phyloP scores from a whole-genome alignment of 2,113 vertebrate species.

The Monopterus albus region DNA sequence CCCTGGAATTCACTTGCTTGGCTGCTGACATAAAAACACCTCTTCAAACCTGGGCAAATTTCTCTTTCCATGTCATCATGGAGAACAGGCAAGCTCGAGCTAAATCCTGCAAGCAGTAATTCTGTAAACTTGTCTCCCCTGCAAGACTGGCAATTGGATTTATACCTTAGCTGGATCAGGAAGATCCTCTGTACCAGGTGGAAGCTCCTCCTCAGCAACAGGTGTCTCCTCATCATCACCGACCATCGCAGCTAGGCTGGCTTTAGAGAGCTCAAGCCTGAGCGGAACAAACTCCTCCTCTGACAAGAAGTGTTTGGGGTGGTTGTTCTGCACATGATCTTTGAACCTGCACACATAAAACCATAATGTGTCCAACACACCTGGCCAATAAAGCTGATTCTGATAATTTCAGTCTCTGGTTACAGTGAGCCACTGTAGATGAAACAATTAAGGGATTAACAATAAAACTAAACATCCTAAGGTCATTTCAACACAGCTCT shows the following conservation, averaged over 20 bases:
- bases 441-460: neutral
- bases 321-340: slow-evolving; percentile 94
- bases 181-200: slow-evolving; percentile 92
- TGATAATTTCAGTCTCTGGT: neutral
- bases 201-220: slow-evolving; percentile 84
- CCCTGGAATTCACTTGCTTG: slow-evolving; percentile 77
- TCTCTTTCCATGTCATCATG: slow-evolving; percentile 64
- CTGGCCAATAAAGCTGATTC: no score
- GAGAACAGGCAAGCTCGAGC: slow-evolving; percentile 71
- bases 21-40: slow-evolving; percentile 85
- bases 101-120: slow-evolving; percentile 53
- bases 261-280: slow-evolving; percentile 89
- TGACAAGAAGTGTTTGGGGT: slow-evolving; percentile 93
- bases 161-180: slow-evolving; percentile 94
- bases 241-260: slow-evolving; percentile 83
- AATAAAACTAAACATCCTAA: neutral
- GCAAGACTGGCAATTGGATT: neutral
- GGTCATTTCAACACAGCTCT: no score
- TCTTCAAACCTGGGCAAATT: slow-evolving; percentile 80
- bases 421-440: neutral
- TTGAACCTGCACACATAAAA: slow-evolving; percentile 87
- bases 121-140: slow-evolving; percentile 30
- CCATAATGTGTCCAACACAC: no score
- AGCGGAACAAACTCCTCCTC: slow-evolving; percentile 94
- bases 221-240: slow-evolving; percentile 79